phyloP scores from a whole-genome alignment of 2,888 invertebrate species.

The Eristalis intricaria region DNA sequence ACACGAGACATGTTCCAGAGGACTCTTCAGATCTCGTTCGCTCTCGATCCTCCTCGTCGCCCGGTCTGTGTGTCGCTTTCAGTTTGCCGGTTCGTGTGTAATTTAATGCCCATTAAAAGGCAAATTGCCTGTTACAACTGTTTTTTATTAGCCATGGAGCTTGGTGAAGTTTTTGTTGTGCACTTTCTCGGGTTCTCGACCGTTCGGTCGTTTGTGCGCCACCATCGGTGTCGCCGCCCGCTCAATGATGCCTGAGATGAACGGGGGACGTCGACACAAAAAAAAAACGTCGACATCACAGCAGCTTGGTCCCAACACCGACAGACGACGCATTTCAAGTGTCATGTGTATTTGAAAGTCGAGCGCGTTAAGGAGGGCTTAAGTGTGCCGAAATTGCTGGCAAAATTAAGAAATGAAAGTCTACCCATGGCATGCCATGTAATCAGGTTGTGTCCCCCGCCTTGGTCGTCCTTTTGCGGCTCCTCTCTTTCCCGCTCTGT shows the following conservation, averaged over 20 bases:
- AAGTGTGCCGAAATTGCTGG: slow-evolving; percentile 59
- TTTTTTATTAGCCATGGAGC: slow-evolving; percentile 63
- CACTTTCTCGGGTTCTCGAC: slow-evolving; percentile 35
- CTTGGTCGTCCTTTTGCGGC: background rate
- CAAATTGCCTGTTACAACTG: slow-evolving; percentile 70
- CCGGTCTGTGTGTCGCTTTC: background rate
- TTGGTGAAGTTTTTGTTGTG: slow-evolving; percentile 52
- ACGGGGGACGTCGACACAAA: background rate
- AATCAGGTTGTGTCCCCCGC: background rate
- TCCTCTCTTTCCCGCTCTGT: background rate
- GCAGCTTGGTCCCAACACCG: background rate
- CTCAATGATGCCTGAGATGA: slow-evolving; percentile 2
- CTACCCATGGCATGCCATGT: slow-evolving; percentile 31
- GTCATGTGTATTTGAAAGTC: slow-evolving; percentile 61
- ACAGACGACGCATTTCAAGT: slow-evolving; percentile 42
- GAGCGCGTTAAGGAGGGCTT: slow-evolving; percentile 62
- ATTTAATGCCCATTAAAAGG: slow-evolving; percentile 66
- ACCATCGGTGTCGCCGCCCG: background rate
- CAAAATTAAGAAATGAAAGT: slow-evolving; percentile 68
- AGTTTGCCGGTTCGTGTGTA: slow-evolving; percentile 37
- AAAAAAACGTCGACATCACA: no score
- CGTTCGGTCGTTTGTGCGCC: background rate
- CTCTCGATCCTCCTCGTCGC: background rate
- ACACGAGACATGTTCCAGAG: slow-evolving; percentile 11
- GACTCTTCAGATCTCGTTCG: slow-evolving; percentile 3